Conservation (phyloP, 2,888 invertebrate genomes). For the Drosophila emarginata region DNA sequence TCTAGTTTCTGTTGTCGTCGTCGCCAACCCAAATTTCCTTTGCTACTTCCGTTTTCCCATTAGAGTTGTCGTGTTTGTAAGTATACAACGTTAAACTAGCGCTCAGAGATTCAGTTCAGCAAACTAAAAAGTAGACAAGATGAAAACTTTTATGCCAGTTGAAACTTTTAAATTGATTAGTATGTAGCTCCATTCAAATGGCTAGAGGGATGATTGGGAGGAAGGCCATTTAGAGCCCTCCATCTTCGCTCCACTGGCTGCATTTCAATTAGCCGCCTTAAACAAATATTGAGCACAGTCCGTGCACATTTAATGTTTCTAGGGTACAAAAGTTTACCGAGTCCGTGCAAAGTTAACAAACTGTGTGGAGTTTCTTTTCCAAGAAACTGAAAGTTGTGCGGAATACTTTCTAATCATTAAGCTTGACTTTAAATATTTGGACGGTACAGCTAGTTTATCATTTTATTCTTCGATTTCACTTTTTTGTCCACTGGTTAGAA, state of each 20-base stretch:
- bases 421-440: not conserved
- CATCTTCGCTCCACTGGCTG: slow-evolving; percentile 49
- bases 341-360: slow-evolving; percentile 6
- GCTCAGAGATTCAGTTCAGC: slow-evolving; percentile 54
- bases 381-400: not conserved
- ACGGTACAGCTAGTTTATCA: slow-evolving; percentile 2
- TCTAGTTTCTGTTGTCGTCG: slow-evolving; percentile 17
- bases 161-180: slow-evolving; percentile 73
- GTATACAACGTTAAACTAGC: slow-evolving; percentile 58
- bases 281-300: slow-evolving; percentile 24
- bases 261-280: slow-evolving; percentile 63
- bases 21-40: slow-evolving; percentile 49
- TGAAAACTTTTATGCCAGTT: slow-evolving; percentile 53
- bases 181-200: slow-evolving; percentile 32
- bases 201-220: not conserved
- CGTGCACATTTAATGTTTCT: slow-evolving; percentile 34
- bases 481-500: not conserved
- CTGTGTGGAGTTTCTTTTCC: slow-evolving; percentile 2
- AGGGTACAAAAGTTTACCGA: not conserved
- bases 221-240: not conserved
- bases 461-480: not conserved
- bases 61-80: slow-evolving; percentile 52
- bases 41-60: slow-evolving; percentile 62
- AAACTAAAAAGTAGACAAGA: slow-evolving; percentile 58
- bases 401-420: not conserved